phyloP scores from a whole-genome alignment of 1,140 invertebrate genomes.

The Pachypeltis micranthus region DNA sequence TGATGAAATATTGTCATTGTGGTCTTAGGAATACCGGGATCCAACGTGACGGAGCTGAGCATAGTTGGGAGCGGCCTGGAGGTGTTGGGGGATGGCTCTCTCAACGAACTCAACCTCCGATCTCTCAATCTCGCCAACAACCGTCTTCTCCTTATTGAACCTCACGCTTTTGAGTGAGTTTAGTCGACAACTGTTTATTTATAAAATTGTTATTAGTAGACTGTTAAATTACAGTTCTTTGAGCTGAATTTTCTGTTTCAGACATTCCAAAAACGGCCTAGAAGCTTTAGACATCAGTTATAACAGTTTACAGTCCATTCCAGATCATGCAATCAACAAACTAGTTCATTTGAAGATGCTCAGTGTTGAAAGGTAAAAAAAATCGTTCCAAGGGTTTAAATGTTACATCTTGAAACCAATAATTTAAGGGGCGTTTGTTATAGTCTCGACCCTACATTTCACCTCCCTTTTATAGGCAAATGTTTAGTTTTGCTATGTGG shows the following conservation, averaged over 20 bases:
- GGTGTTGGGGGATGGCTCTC: constrained; percentile 8
- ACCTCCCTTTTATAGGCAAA: neutral
- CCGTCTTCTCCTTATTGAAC: neutral
- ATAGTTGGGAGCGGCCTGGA: constrained; percentile 9
- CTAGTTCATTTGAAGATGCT: constrained; percentile 55
- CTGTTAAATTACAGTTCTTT: too few relatives aligned
- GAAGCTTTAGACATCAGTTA: constrained; percentile 58
- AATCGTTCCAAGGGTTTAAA: neutral
- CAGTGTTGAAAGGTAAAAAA: constrained; percentile 53
- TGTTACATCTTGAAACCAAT: too few relatives aligned
- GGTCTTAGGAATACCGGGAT: neutral
- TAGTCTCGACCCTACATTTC: neutral
- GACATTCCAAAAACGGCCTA: constrained; percentile 45
- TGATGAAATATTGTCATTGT: neutral
- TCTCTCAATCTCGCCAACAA: constrained; percentile 8
- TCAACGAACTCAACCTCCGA: constrained; percentile 6
- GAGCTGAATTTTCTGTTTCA: constrained; percentile 32
- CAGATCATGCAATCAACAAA: constrained; percentile 47
- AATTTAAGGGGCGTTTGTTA: too few relatives aligned
- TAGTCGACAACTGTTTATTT: too few relatives aligned
- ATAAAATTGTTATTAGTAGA: too few relatives aligned
- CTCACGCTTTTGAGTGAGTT: constrained; percentile 11
- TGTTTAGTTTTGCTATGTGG: neutral
- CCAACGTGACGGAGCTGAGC: constrained; percentile 10
- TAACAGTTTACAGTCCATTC: constrained; percentile 55